Base-by-base conservation (phyloP, 2,888 invertebrate species). In the Yponomeuta plumbellus region DNA sequence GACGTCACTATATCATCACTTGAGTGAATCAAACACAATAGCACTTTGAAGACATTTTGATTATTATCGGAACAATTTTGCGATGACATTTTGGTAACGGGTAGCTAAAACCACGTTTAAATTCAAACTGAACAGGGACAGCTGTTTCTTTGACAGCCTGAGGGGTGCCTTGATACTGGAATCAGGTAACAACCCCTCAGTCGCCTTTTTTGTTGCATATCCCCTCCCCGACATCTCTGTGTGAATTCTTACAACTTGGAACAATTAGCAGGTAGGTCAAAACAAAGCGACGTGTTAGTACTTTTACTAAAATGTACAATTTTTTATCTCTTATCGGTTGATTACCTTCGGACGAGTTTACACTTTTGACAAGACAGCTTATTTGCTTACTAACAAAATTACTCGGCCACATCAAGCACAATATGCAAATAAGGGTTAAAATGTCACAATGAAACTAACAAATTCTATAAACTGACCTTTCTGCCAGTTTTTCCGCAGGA, bases 401-500 rank as follows among this genome's bases (percentile, higher is more conserved):
- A 52, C 44, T 52, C 17, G 17, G 17, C 0, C 17, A 52, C 17
- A 52, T 52, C 44, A 52, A 52, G 44, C 0, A 52, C 44, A 52
- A 52, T 13, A 52, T 52, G 44, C 44, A 52, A 52, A 52, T 52
- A 17, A 52, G 44, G 17, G 17, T 17, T 13, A 52, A 52, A 52
- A 17, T 34, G 44, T 52, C 13, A 17, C 44, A 52, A 8, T 52
- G 4, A 52, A 52, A 13, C 17, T 52, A 52, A 52, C 22, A 22
- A 58, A 11, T 58, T 22, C 11, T 21, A 6, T 22, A 58, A 34
- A 63, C 63, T 63, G 63, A 63, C 63, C 63, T 63, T 63, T n/a
- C 88, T 81, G 71, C 79, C 78, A 62, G 86, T 81, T 70, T 80
- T 81, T 52, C 44, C 44, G 74, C 78, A 82, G 79, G 85, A 88